These are phyloP conservation scores for Rutilus rutilus DNA, from an alignment of 2,113 vertebrate genomes.

Conservation along the genomic window DNA sequence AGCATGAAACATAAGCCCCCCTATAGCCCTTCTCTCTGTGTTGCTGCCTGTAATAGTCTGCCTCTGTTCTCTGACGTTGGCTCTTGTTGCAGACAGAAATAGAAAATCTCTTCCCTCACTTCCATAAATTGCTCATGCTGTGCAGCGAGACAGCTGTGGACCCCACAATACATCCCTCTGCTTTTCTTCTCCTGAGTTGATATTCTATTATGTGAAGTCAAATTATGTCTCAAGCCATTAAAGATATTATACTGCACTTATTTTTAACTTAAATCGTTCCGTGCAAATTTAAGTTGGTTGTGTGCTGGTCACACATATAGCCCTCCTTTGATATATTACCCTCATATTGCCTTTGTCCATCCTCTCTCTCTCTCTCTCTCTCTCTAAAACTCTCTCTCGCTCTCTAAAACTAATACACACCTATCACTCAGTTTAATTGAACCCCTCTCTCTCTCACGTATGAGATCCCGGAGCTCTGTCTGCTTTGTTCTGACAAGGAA, in stretches of 20 bases:
- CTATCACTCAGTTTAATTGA: constrained; percentile 40
- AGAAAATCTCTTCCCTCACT: constrained; percentile 67
- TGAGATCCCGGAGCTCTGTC: constrained; percentile 40
- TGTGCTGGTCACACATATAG: neutral
- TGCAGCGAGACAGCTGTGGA: constrained; percentile 58
- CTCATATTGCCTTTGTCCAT: constrained; percentile 38
- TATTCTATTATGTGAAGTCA: constrained; percentile 5
- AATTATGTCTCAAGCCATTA: neutral
- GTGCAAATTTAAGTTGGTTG: neutral
- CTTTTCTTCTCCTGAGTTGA: constrained; percentile 3
- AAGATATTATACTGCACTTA: neutral
- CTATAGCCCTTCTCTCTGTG: neutral
- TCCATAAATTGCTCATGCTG: constrained; percentile 70
- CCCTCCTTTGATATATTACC: constrained; percentile 38
- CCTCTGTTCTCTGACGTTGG: constrained; percentile 49
- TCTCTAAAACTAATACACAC: constrained; percentile 23
- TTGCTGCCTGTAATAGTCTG: constrained; percentile 44
- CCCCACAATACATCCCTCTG: neutral
- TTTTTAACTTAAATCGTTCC: neutral
- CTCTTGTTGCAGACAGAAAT: constrained; percentile 75
- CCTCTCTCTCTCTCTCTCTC: constrained; percentile 30
- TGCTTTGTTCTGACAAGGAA: constrained; percentile 41
- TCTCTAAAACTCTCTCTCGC: constrained; percentile 29
- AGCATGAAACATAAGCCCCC: constrained; percentile 35
- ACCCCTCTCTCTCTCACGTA: constrained; percentile 31